A percentile compares a stretch with the other conserved stretches of the same genome.
Conservation (phyloP, 2,113 vertebrate species). For the Emydocephalus ijimae region DNA sequence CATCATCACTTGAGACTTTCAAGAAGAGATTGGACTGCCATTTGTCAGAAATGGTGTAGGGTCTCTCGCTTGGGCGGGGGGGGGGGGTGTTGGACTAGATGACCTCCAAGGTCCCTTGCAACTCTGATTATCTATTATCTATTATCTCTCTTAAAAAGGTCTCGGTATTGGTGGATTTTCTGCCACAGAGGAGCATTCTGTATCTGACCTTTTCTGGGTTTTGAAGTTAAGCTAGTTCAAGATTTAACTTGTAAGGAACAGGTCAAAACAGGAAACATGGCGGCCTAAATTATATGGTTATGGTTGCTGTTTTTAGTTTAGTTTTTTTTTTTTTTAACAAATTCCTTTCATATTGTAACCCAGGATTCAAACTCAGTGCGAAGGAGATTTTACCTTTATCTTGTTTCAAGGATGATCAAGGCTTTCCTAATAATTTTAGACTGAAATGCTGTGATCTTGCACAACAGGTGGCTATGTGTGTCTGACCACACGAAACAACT, state of each 20-base stretch:
- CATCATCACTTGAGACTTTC: no score
- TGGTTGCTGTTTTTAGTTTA: neutral
- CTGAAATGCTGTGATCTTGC: neutral
- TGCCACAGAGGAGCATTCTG: neutral
- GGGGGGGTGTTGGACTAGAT: no score
- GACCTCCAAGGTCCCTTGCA: no score
- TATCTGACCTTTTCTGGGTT: neutral
- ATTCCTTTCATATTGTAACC: neutral
- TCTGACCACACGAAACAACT: constrained; percentile 83
- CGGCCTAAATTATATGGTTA: neutral
- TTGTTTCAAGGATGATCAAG: neutral
- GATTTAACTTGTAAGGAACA: neutral
- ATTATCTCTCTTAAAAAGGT: neutral
- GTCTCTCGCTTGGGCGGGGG: no score
- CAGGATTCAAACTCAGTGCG: neutral
- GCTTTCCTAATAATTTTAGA: neutral
- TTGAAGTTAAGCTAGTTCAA: neutral
- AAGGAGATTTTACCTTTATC: neutral
- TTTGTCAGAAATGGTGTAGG: no score
- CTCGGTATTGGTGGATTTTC: neutral
- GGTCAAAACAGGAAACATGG: neutral
- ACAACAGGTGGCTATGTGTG: constrained; percentile 81
- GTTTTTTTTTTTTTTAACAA: neutral
- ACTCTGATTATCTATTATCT: no score
- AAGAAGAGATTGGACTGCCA: no score